Evolutionary conservation across 2,113 vertebrate genomes (phyloP), one percentile per base, ranked within the genome.

Genomic region (Engraulis encrasicolus): DNA sequence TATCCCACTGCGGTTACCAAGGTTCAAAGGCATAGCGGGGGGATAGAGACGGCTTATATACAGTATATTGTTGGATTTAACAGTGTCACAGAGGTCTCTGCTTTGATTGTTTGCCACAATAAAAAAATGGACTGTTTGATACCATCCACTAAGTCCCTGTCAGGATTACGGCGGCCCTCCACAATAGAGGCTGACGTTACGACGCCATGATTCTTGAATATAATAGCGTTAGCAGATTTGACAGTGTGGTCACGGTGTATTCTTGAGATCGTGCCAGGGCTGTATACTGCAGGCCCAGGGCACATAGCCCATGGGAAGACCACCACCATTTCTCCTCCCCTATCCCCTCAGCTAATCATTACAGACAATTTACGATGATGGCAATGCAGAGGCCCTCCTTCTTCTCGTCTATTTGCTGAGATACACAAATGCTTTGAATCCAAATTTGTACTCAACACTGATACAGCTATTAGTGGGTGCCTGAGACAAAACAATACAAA

Each of bases 161-260:
- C 31, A 36, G 66, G 66, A 74, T 74, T 74, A 74, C 17, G 15
- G 66, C 66, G 9, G 27, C 27, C 66, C 66, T n/a, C 31, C 66
- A 74, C 66, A 74, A 31, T 74, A 74, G 66, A 17, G 31, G 12
- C 27, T 34, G 66, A 27, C 23, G 17, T 14, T 12, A 1, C 23
- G 27, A 15, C 27, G 27, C 66, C 66, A 74, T 74, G 34, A 31
- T 74, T 74, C 66, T 31, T 31, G 14, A 31, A 31, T 74, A 34
- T 74, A 74, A 74, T 74, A 74, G 66, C 31, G 66, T 74, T 27
- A 74, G 66, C 66, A 74, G 66, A 74, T 74, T 74, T 74, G 66
- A 74, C 66, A 74, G 14, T 36, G 66, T 31, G 66, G 66, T 74
- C 66, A 74, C 34, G 66, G 66, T 74, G 27, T 74, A 74, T 74